A percentile compares a stretch with the other conserved stretches of the same genome.
phyloP scores from a whole-genome alignment of 2,888 invertebrate species.

The Trichacis sp. region DNA sequence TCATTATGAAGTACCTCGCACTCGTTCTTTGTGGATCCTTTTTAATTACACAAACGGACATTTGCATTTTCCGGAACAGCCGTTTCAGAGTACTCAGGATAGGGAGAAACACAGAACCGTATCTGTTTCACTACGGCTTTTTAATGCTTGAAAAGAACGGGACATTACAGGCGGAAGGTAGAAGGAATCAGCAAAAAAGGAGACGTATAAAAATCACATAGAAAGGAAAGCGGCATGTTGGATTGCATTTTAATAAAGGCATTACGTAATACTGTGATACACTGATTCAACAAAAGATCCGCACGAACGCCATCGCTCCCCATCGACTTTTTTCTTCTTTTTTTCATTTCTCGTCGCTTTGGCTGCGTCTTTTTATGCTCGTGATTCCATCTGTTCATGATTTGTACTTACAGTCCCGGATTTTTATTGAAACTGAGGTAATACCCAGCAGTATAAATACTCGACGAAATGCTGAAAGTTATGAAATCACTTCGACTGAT shows the following conservation, averaged over 20 bases:
- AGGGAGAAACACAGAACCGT: conserved; percentile 16
- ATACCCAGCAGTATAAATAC: too few relatives aligned
- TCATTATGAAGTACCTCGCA: conserved; percentile 5
- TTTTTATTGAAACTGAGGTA: conserved; percentile 42
- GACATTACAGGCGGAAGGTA: conserved; percentile 10
- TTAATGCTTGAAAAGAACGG: conserved; percentile 53
- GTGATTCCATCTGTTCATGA: conserved; percentile 2
- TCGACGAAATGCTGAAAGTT: too few relatives aligned
- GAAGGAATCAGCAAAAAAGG: conserved; percentile 7
- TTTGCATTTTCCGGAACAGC: conserved; percentile 55
- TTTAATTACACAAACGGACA: conserved; percentile 49
- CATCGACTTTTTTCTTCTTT: conserved; percentile 3
- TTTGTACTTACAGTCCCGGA: conserved; percentile 21
- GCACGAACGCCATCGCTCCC: conserved; percentile 8
- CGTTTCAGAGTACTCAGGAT: conserved; percentile 49
- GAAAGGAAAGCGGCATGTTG: conserved; percentile 43
- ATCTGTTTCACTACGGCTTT: conserved; percentile 45
- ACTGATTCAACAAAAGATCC: conserved; percentile 20
- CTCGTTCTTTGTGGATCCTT: conserved; percentile 28
- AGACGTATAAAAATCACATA: not conserved
- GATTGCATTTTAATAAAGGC: conserved; percentile 59
- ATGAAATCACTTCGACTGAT: too few relatives aligned
- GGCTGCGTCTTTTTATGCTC: conserved; percentile 6
- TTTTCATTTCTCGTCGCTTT: conserved; percentile 15
- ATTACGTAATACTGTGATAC: conserved; percentile 45